Evolutionary conservation across 2,797 vertebrate genomes (phyloP).

Genomic region (Gymnoscopelus braueri): DNA sequence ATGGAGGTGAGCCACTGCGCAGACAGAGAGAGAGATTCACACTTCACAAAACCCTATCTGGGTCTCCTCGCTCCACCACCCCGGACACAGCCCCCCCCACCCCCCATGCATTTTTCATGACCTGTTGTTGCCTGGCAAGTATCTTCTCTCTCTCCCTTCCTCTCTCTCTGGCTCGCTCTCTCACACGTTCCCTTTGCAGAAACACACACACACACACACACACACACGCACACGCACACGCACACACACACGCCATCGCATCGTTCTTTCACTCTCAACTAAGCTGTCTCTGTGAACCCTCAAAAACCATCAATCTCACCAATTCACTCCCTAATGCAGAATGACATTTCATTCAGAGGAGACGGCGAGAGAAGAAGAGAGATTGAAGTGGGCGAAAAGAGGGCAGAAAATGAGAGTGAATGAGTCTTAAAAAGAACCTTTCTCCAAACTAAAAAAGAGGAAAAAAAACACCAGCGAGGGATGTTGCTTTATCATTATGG

Average conservation of each 20-base stretch:
- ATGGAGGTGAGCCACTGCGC: slow-evolving; percentile 53
- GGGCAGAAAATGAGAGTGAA: slow-evolving; percentile 62
- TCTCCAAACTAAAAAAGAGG: slow-evolving; percentile 19
- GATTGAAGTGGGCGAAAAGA: slow-evolving; percentile 61
- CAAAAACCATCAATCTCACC: slow-evolving; percentile 73
- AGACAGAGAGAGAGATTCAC: slow-evolving; percentile 54
- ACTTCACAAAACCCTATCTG: slow-evolving; percentile 57
- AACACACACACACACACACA: slow-evolving; percentile 10
- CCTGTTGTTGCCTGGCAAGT: slow-evolving; percentile 60
- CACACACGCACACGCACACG: neutral
- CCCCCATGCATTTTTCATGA: slow-evolving; percentile 78
- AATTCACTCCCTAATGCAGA: slow-evolving; percentile 72
- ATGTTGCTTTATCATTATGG: too few species aligned
- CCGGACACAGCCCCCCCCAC: slow-evolving; percentile 61
- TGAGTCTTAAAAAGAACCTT: slow-evolving; percentile 54
- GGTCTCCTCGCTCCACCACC: slow-evolving; percentile 65
- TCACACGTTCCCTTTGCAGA: slow-evolving; percentile 10
- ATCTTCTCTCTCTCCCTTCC: slow-evolving; percentile 35
- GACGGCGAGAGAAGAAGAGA: slow-evolving; percentile 55
- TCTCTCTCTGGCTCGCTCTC: neutral
- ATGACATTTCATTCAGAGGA: slow-evolving; percentile 70
- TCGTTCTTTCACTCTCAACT: slow-evolving; percentile 59
- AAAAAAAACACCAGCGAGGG: neutral
- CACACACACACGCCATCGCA: neutral
- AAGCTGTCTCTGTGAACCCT: slow-evolving; percentile 61